Evolutionary conservation across 1,140 invertebrate genomes (phyloP), one percentile per base, ranked within the genome.

Genomic region (Lordiphosa clarofinis): DNA sequence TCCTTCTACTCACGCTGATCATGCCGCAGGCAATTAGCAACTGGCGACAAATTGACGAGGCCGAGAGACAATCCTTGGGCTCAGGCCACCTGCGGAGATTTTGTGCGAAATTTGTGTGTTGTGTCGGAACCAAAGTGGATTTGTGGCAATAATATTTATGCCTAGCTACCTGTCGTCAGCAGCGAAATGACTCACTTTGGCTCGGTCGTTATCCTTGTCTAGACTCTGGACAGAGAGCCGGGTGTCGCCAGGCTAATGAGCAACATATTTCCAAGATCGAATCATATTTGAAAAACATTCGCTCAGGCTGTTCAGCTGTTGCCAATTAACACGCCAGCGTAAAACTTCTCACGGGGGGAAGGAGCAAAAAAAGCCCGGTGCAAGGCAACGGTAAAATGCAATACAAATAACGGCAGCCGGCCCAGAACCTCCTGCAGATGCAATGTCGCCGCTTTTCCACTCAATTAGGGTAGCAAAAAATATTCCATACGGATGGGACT

Each of bases 401-500:
- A 42, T 60, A 66, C 69, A 73, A 82, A 84, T 73, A 84, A 76
- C 52, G 76, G 63, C 78, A 84, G 76, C 76, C 76, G 72, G 60
- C 61, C 53, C 44, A 56, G 40, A 35, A 21, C 8, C 12, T 31
- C 44, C 53, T 73, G 78, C 78, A 84, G 78, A 84, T 84, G 78
- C 74, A 72, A 59, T 62, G n/a, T 35, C 35, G 13, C 19, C 24
- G 24, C 11, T 70, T 79, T 79, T 79, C 76, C 73, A 78, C 64
- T 84, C 73, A 84, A 86, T 84, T 82, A 82, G 78, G 78, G 78
- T 82, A 84, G 78, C 78, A n/a, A 84, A 82, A 84, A 84, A 62
- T 67, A 37, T 47, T 36, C 56, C 36, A 60, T 38, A 47, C 52
- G 52, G 52, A 39, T 31, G 64, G 5, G 24, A n/a, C n/a, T n/a